A percentile compares a stretch with the other conserved stretches of the same genome.
Evolutionary conservation across 2,113 vertebrate species (phyloP).

Genomic region (Muscicapa adusta): DNA sequence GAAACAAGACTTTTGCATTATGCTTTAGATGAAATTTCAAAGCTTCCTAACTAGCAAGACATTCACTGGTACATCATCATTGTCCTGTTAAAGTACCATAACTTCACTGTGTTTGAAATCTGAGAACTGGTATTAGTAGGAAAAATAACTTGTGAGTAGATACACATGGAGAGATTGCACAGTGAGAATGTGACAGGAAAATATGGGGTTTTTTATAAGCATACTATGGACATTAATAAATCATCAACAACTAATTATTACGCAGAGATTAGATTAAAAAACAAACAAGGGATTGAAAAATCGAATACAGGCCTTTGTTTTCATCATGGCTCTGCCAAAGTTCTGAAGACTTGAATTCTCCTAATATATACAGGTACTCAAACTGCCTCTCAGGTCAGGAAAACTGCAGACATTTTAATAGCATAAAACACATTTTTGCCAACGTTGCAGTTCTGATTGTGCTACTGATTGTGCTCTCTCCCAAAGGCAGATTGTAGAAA

Average conservation of each 20-base stretch:
- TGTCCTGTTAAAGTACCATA: not conserved
- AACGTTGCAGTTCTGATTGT: not conserved
- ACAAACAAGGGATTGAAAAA: not conserved
- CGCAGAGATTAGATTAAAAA: not conserved
- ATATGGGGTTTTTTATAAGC: rapidly evolving
- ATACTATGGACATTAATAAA: not conserved
- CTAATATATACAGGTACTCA: not conserved
- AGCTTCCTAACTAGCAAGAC: not conserved
- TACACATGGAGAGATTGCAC: not conserved
- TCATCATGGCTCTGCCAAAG: not conserved
- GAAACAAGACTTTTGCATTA: not conserved
- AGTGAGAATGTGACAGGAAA: not conserved
- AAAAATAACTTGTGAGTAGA: not conserved
- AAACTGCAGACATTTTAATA: not conserved
- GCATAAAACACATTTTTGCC: not conserved
- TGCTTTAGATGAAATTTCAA: not conserved
- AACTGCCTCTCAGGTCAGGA: not conserved
- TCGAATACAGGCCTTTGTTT: not conserved
- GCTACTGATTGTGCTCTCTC: not conserved
- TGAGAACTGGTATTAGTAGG: not conserved
- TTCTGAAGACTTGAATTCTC: not conserved
- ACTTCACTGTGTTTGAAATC: not conserved
- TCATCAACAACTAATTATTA: not conserved
- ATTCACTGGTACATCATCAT: not conserved
- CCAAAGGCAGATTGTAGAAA: not conserved